Evolutionary conservation across 2,888 invertebrate genomes (phyloP), one percentile per base, ranked within the genome.

Genomic region (Meiosimyza platycephala): DNA sequence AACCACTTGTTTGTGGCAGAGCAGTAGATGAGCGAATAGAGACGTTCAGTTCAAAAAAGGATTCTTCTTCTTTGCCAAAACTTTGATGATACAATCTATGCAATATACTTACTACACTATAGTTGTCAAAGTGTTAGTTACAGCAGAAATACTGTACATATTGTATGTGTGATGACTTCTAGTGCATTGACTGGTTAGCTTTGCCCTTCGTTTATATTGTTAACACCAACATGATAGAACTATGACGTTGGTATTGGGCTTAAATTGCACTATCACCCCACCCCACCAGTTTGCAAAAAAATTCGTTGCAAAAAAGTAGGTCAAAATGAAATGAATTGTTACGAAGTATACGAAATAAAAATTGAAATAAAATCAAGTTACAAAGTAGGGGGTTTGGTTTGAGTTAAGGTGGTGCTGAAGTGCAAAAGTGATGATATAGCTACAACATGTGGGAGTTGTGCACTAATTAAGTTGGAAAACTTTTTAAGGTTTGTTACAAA

Each of bases 241-340:
- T 28, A n/a, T 57, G 13, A 57, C 5, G 13, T 9, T 40, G 9
- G 40, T 40, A 40, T 40, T 40, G 40, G 40, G 40, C 40, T 40
- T 40, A 7, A 40, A 40, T 9, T 40, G 40, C 40, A 40, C 40
- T 40, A 40, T 2, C 40, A 40, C 40, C 40, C 40, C 5, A 6
- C 40, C 5, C 40, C 40, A 40, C 6, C 6, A 9, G 6, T 40
- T 40, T 40, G 40, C 2, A 40, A 40, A 40, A 40, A 40, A 40
- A 69, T 15, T 69, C 40, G 48, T 48, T 57, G 40, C 9, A n/a
- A 40, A 33, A 62, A 69, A 69, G 69, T 69, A 60, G 69, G 69
- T 69, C 69, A 69, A 69, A 69, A 28, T 33, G 33, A 28, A 40
- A 69, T 50, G 69, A 60, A 69, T 60, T 69, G 69, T 50, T 28